Base-by-base conservation (phyloP, 1,140 invertebrate species). In the Zaprionus vittiger region DNA sequence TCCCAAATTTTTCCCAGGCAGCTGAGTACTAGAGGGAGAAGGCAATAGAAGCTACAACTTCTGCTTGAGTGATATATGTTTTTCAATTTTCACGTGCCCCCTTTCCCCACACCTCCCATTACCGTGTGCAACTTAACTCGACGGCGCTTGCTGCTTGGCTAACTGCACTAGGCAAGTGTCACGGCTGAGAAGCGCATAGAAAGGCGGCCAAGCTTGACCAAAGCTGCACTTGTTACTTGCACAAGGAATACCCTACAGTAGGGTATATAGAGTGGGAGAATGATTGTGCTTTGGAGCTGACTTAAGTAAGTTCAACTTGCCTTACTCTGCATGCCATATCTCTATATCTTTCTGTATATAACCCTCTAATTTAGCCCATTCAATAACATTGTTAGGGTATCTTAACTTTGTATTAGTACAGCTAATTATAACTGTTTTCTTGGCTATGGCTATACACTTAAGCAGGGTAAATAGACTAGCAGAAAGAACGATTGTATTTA, bases 61-160 rank as follows among this genome's bases (percentile, higher is more conserved):
- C 79, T 77, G 82, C 85, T 78, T 90, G 85, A 90, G 81, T 90
- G 85, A 90, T 90, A 90, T 90, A 90, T 90, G 85, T 73, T 90
- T 90, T 90, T 80, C 85, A 89, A 85, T 90, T 89, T 85, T 70
- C 77, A 79, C 70, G 57, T 49, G 63, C 64, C 59, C 20, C 47
- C 17, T n/a, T n/a, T n/a, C n/a, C n/a, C n/a, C n/a, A n/a, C n/a
- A n/a, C n/a, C n/a, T n/a, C n/a, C n/a, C n/a, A n/a, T n/a, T n/a
- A n/a, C 20, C 47, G 9, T 12, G 9, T 24, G 47, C 47, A 52
- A 52, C 20, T 52, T 52, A 52, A 52, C 47, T 24, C 47, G 47
- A 1, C 37, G 34, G 17, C 34, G 44, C 49, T 49, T 34, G 60
- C 47, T 52, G 55, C 66, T 68, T 38, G 65, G 66, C 66, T 73